These are phyloP conservation scores for Rhopilema esculentum DNA, from an alignment of 30 jellyfish, hydroid and myxozoan genomes.

Conservation along the genomic window DNA sequence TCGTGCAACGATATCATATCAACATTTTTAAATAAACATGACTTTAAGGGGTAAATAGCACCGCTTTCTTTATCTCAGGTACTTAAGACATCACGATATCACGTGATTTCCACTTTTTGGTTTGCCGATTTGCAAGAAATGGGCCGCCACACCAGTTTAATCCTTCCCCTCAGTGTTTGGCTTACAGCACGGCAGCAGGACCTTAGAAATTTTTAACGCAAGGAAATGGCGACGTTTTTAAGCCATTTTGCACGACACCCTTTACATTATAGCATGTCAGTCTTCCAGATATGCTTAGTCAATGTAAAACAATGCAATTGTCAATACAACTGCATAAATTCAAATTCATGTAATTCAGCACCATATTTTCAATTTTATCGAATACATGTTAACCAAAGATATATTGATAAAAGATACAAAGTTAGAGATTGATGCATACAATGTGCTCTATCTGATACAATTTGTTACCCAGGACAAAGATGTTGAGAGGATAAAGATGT, in stretches of 20 bases:
- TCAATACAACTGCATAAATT: too few relatives aligned
- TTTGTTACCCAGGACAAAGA: too few relatives aligned
- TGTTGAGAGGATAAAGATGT: too few relatives aligned
- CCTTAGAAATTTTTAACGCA: neutral
- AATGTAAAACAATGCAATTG: too few relatives aligned
- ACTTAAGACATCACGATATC: slow-evolving; percentile 6
- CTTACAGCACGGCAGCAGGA: neutral
- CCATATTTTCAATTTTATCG: too few relatives aligned
- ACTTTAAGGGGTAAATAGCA: neutral
- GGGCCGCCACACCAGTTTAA: neutral
- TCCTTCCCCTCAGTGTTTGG: neutral
- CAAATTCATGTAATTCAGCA: too few relatives aligned
- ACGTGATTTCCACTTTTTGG: slow-evolving; percentile 7
- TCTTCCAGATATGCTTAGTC: too few relatives aligned
- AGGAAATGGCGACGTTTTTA: neutral
- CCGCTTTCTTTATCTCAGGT: neutral
- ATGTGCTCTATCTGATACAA: too few relatives aligned
- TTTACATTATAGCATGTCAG: neutral
- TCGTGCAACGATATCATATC: neutral
- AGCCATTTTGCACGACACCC: neutral
- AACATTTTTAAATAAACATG: neutral
- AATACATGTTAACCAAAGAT: too few relatives aligned
- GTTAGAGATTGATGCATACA: too few relatives aligned
- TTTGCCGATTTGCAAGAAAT: neutral
- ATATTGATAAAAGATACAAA: too few relatives aligned